Conservation (phyloP, 2,888 invertebrate species). For the Epistrophe eligans region DNA sequence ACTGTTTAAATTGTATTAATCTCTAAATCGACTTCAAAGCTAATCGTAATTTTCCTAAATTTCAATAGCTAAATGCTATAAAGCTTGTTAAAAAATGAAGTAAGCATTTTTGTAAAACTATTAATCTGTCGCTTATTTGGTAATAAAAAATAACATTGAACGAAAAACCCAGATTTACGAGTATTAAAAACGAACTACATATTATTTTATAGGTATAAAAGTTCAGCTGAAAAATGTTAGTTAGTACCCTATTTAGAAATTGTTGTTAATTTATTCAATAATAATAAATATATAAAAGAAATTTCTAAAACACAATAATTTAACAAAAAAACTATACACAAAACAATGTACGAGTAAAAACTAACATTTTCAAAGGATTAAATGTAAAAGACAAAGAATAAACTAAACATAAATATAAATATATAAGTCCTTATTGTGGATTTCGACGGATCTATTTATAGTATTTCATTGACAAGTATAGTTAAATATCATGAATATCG, state of each 20-base stretch:
- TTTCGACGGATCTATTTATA: not conserved
- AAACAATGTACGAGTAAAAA: not conserved
- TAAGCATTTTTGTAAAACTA: too few species aligned
- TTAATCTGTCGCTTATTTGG: too few species aligned
- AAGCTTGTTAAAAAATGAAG: too few species aligned
- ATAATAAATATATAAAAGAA: not conserved
- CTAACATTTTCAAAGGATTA: constrained; percentile 9
- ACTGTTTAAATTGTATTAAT: too few species aligned
- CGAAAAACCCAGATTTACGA: too few species aligned
- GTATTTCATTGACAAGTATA: not conserved
- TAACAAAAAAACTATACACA: constrained; percentile 1
- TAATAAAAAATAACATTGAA: too few species aligned
- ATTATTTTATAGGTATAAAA: not conserved
- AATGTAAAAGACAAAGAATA: constrained; percentile 1
- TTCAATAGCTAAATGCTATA: too few species aligned
- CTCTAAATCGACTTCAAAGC: too few species aligned
- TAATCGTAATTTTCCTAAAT: too few species aligned
- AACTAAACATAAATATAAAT: not conserved
- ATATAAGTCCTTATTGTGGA: not conserved
- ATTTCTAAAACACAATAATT: not conserved
- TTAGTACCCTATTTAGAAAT: not conserved
- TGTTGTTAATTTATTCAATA: not conserved
- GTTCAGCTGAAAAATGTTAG: not conserved
- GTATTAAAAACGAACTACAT: too few species aligned
- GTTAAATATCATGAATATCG: not conserved